Conservation (phyloP, 2,888 invertebrate species). For the Bombyx huttoni region DNA sequence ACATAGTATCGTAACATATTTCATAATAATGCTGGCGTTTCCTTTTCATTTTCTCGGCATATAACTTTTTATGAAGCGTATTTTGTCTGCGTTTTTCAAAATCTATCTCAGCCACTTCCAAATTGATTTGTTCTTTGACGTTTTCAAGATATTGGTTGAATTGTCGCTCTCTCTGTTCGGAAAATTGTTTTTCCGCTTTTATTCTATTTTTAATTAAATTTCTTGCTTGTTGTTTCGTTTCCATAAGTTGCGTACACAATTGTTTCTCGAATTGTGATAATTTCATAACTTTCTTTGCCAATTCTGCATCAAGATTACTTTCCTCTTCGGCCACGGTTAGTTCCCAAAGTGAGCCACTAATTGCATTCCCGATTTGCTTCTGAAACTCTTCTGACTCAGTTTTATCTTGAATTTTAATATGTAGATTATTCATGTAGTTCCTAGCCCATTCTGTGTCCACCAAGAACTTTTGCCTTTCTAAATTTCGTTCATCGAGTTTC, state of each 20-base stretch:
- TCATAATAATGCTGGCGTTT: constrained; percentile 58
- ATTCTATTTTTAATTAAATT: constrained; percentile 67
- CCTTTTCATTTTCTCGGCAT: constrained; percentile 62
- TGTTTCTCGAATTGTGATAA: constrained; percentile 77
- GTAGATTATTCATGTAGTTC: constrained; percentile 61
- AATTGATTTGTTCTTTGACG: constrained; percentile 51
- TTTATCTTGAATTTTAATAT: constrained; percentile 47
- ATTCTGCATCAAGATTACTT: constrained; percentile 52
- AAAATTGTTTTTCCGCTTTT: constrained; percentile 60
- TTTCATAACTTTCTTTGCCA: constrained; percentile 72
- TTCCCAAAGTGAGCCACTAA: constrained; percentile 68
- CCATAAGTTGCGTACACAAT: constrained; percentile 75
- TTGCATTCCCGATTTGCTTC: constrained; percentile 55
- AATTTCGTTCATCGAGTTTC: constrained; percentile 34
- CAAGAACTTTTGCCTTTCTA: constrained; percentile 30
- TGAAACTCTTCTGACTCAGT: constrained; percentile 58
- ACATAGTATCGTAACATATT: constrained; percentile 64
- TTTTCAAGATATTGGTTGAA: constrained; percentile 57
- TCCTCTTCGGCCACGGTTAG: constrained; percentile 66
- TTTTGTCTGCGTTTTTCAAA: constrained; percentile 64
- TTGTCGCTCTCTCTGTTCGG: constrained; percentile 59
- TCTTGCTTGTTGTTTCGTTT: constrained; percentile 72
- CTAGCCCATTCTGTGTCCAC: constrained; percentile 51
- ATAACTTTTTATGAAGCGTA: constrained; percentile 67
- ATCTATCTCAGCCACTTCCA: constrained; percentile 59